phyloP scores from a whole-genome alignment of 1,140 invertebrate species.

The Prorops nasuta region DNA sequence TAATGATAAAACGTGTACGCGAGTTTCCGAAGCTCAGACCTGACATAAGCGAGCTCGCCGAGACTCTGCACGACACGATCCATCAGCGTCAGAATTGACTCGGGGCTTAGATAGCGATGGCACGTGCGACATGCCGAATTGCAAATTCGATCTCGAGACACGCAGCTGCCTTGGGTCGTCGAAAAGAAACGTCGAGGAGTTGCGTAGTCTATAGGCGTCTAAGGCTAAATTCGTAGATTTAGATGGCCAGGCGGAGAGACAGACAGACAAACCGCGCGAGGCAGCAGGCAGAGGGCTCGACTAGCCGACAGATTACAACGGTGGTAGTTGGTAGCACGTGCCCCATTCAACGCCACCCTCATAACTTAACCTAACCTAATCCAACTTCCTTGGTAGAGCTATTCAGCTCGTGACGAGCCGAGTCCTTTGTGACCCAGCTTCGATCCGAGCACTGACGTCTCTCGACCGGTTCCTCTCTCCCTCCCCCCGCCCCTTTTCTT shows the following conservation, averaged over 20 bases:
- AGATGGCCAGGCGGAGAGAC: slow-evolving; percentile 14
- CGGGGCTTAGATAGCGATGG: slow-evolving; percentile 36
- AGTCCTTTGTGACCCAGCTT: slow-evolving; percentile 30
- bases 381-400: slow-evolving; percentile 36
- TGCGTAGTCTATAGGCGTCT: background rate
- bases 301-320: too few species aligned
- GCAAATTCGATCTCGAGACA: slow-evolving; percentile 28
- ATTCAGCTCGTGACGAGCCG: slow-evolving; percentile 42
- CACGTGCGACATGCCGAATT: slow-evolving; percentile 22
- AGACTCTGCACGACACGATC: too few species aligned
- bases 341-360: slow-evolving; percentile 47
- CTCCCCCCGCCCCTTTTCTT: slow-evolving; percentile 16
- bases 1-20: slow-evolving; percentile 22
- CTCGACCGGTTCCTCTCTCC: background rate
- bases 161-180: slow-evolving; percentile 1
- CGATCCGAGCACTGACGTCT: slow-evolving; percentile 22
- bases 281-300: slow-evolving; percentile 9
- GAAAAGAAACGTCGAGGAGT: background rate
- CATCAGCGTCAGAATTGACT: too few species aligned
- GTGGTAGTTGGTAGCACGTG: slow-evolving; percentile 48
- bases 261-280: background rate
- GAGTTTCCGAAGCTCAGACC: too few species aligned
- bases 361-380: slow-evolving; percentile 46
- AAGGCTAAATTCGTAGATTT: slow-evolving; percentile 9
- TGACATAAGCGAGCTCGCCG: too few species aligned